A percentile compares a stretch with the other conserved stretches of the same genome.
These are phyloP conservation scores for Stichopus horrens DNA, from an alignment of 53 echinoderm and acorn worm genomes.

Conservation along the genomic window DNA sequence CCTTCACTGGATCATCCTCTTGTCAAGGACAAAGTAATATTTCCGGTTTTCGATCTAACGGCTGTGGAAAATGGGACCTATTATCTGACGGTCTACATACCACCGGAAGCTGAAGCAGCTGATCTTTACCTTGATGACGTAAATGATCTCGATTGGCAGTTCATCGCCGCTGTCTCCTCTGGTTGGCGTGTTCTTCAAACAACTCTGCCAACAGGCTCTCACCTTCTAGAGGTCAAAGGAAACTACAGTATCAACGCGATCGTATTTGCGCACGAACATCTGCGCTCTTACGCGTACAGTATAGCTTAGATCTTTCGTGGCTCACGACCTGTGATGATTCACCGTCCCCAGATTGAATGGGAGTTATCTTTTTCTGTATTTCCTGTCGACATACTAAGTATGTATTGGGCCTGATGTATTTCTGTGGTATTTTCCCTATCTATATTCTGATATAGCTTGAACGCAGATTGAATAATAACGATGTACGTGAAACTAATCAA, in stretches of 20 bases:
- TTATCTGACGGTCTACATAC: neutral
- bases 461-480: too few species aligned
- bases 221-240: neutral
- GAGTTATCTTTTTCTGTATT: too few species aligned
- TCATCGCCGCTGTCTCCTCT: neutral
- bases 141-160: neutral
- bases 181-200: neutral
- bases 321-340: neutral
- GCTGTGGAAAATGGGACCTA: neutral
- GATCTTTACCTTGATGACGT: neutral
- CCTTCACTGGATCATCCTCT: neutral
- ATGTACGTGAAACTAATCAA: too few species aligned
- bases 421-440: too few species aligned
- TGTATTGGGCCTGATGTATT: too few species aligned
- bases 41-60: neutral
- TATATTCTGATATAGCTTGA: too few species aligned
- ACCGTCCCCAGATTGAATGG: too few species aligned
- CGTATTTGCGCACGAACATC: neutral
- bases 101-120: neutral
- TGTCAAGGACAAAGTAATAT: neutral
- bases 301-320: neutral
- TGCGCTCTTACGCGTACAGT: neutral
- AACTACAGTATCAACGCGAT: neutral
- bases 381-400: too few species aligned
- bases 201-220: neutral